These are phyloP conservation scores for Lepus timidus DNA, from an alignment of 2,113 vertebrate genomes.

Conservation along the genomic window DNA sequence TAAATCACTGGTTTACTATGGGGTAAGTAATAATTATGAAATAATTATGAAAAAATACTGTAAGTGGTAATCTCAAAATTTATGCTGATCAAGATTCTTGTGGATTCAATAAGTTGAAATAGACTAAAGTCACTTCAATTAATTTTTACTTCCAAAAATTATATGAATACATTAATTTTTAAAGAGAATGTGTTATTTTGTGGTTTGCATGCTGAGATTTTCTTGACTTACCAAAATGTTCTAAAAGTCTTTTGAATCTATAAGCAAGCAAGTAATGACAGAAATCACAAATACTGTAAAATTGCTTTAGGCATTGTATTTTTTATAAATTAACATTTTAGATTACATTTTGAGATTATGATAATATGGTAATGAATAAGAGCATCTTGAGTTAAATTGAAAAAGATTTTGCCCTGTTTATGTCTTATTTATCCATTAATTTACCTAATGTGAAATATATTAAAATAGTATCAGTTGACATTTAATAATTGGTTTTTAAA, in stretches of 20 bases:
- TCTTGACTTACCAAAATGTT: constrained; percentile 1
- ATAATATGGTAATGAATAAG: constrained; percentile 1
- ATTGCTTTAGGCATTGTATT: neutral
- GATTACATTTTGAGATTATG: neutral
- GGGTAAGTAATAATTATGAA: neutral
- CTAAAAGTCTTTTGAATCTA: constrained; percentile 45
- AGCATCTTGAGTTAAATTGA: neutral
- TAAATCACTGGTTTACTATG: neutral
- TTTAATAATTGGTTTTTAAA: neutral
- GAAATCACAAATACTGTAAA: constrained; percentile 21
- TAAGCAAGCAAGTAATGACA: neutral
- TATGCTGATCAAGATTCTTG: neutral
- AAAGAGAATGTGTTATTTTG: neutral
- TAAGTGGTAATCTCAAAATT: neutral
- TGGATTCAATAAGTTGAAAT: constrained; percentile 1
- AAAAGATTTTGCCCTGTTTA: neutral
- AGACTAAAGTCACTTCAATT: neutral
- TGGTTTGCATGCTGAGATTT: neutral
- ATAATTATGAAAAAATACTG: neutral
- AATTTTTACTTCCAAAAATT: neutral
- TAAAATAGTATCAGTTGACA: neutral
- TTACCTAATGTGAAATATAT: neutral
- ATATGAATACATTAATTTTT: constrained; percentile 10
- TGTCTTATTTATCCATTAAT: neutral
- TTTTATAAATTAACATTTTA: constrained; percentile 60